phyloP scores from a whole-genome alignment of 2,888 invertebrate species.

The Caenorhabditis imperialis region DNA sequence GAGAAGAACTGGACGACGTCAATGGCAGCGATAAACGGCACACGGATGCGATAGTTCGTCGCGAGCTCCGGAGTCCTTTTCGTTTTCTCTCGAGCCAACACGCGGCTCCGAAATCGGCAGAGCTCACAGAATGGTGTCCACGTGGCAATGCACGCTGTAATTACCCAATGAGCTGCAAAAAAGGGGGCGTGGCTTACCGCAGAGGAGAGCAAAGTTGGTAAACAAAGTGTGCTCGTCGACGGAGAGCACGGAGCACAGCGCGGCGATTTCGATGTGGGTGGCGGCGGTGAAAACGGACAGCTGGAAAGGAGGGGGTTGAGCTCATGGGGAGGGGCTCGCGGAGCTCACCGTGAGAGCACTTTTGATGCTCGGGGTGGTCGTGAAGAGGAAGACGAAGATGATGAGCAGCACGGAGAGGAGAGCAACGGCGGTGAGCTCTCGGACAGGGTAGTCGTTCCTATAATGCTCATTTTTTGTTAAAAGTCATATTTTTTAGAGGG shows the following conservation, averaged over 20 bases:
- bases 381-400: conserved; percentile 4
- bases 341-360: background rate
- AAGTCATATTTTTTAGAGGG: background rate
- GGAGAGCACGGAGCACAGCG: conserved; percentile 2
- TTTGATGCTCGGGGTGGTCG: background rate
- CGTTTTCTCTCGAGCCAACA: background rate
- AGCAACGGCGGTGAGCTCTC: conserved; percentile 3
- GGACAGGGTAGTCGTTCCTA: conserved; percentile 18
- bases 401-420: background rate
- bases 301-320: conserved; percentile 1
- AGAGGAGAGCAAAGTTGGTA: conserved; percentile 7
- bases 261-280: conserved; percentile 14
- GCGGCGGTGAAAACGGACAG: conserved; percentile 18
- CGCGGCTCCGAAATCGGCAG: conserved; percentile 15
- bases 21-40: conserved; percentile 17
- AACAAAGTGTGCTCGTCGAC: conserved; percentile 6
- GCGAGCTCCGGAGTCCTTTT: conserved; percentile 10
- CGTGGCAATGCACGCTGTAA: conserved; percentile 16
- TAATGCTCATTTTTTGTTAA: background rate
- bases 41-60: conserved; percentile 6
- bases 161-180: too few relatives aligned
- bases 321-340: too few relatives aligned
- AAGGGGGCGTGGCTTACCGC: conserved; percentile 1
- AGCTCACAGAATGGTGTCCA: conserved; percentile 18
- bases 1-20: conserved; percentile 21